phyloP scores from a whole-genome alignment of 2,113 vertebrate species.

The Canis aureus region DNA sequence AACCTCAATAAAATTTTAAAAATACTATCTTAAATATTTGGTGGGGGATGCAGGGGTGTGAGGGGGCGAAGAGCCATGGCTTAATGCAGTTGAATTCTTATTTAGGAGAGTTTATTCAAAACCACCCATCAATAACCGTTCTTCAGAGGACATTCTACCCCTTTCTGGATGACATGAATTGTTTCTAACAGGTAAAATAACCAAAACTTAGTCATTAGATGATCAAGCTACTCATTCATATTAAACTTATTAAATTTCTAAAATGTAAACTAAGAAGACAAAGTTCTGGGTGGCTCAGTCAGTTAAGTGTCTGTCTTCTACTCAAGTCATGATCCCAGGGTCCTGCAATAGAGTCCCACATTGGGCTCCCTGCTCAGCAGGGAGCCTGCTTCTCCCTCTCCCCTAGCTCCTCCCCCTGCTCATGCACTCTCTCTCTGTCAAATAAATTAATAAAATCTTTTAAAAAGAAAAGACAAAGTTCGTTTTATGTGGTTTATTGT shows the following conservation, averaged over 20 bases:
- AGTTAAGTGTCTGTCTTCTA: no score
- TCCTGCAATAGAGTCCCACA: no score
- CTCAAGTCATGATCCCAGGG: no score
- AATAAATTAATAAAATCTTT: no score
- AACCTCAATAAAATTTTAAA: no score
- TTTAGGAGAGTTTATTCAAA: constrained; percentile 24
- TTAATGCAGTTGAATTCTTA: constrained; percentile 9
- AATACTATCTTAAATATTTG: not conserved
- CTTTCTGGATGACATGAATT: not conserved
- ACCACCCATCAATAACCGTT: not conserved
- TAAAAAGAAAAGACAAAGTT: not conserved
- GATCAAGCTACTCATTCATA: not conserved
- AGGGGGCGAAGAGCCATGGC: not conserved
- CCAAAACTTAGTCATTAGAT: not conserved
- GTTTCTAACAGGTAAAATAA: constrained; percentile 8
- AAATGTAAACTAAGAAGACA: constrained; percentile 45
- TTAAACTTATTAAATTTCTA: constrained; percentile 48
- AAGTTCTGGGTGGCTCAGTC: not conserved
- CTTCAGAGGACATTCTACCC: not conserved
- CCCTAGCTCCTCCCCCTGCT: no score
- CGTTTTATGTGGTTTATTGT: not conserved
- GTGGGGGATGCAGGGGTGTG: not conserved
- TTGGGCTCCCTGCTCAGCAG: no score
- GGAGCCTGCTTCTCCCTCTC: no score
- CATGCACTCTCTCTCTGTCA: no score